These are phyloP conservation scores for Capitella teleta DNA, from an alignment of 1,140 invertebrate genomes.

Conservation along the genomic window DNA sequence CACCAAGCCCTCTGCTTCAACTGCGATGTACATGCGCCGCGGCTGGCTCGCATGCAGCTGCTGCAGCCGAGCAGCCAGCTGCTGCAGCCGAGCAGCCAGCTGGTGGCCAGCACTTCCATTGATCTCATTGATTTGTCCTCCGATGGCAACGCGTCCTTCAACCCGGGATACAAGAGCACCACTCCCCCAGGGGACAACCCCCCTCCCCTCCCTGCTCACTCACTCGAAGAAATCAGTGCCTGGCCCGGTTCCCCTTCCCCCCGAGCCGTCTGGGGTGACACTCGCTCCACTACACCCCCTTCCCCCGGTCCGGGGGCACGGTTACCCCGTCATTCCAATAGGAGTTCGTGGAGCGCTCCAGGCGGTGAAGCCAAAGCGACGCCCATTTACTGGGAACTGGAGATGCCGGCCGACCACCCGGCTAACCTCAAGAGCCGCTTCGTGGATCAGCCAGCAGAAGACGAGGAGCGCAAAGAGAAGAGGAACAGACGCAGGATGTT, in stretches of 20 bases:
- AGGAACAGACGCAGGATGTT: neutral
- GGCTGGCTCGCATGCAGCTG: neutral
- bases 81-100: neutral
- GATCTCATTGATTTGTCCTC: neutral
- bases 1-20: neutral
- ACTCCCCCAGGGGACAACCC: slow-evolving; percentile 3
- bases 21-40: neutral
- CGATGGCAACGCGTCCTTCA: slow-evolving; percentile 1
- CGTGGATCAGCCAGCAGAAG: neutral
- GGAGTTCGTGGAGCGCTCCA: neutral
- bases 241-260: neutral
- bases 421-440: neutral
- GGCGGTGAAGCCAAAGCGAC: neutral
- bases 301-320: neutral
- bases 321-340: neutral
- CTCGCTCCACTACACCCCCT: too few species aligned
- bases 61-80: neutral
- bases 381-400: slow-evolving; percentile 7
- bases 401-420: neutral
- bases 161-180: slow-evolving; percentile 8
- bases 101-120: neutral
- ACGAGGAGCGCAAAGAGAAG: neutral
- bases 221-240: neutral
- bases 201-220: neutral
- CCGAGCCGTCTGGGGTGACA: too few species aligned